phyloP scores from a whole-genome alignment of 35 echinoderm and acorn worm genomes.

The Strongylocentrotus purpuratus region DNA sequence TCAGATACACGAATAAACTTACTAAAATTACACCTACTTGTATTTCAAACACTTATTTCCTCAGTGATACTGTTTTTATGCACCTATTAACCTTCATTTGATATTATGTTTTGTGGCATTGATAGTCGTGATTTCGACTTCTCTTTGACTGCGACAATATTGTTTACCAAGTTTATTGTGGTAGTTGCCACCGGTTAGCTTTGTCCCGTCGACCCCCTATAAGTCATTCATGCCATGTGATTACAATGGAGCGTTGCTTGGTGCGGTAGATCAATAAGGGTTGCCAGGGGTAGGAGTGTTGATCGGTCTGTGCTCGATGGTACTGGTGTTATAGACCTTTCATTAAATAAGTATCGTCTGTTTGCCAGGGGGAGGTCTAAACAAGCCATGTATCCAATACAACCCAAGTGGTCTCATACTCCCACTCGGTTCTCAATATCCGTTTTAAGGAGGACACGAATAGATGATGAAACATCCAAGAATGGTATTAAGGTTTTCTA shows the following conservation, averaged over 20 bases:
- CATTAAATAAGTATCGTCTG: background rate
- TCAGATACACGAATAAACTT: too few relatives aligned
- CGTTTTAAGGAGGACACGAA: background rate
- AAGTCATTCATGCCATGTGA: background rate
- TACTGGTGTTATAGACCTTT: background rate
- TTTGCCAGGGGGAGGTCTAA: conserved; percentile 26
- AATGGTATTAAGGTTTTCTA: background rate
- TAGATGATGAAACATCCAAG: background rate
- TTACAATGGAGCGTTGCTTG: conserved; percentile 14
- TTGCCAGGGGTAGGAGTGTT: background rate
- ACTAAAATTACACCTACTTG: background rate
- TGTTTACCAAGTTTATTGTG: conserved; percentile 36
- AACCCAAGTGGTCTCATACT: background rate
- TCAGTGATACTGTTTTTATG: too few relatives aligned
- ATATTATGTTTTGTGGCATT: too few relatives aligned
- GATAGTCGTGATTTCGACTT: background rate
- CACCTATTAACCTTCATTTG: too few relatives aligned
- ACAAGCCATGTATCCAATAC: conserved; percentile 9
- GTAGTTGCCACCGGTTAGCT: conserved; percentile 25
- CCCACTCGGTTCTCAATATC: background rate
- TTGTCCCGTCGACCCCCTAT: background rate
- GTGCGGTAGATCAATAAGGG: conserved; percentile 17
- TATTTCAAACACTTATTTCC: background rate
- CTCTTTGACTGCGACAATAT: background rate
- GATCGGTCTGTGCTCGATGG: background rate